These are phyloP conservation scores for Cavia aperea DNA, from an alignment of 2,113 vertebrate species.

Conservation along the genomic window DNA sequence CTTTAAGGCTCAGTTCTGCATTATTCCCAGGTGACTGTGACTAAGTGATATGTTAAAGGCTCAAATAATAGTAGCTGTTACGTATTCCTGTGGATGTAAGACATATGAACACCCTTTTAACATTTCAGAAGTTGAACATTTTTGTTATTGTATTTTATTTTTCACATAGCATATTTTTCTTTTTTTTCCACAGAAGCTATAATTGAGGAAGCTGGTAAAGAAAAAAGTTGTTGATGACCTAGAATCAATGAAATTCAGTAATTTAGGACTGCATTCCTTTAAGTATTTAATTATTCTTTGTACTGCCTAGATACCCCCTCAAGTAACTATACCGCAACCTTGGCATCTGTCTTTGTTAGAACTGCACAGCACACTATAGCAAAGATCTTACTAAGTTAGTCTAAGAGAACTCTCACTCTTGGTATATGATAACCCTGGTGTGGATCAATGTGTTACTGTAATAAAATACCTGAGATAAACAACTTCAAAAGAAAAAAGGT, in stretches of 20 bases:
- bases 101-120: slow-evolving; percentile 20
- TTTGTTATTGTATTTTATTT: not conserved
- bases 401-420: not conserved
- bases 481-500: not conserved
- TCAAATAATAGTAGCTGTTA: not conserved
- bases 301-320: not conserved
- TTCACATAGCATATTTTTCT: not conserved
- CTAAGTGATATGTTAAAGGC: not conserved
- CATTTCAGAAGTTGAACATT: slow-evolving; percentile 20
- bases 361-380: not conserved
- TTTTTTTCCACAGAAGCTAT: not conserved
- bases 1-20: not conserved
- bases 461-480: not conserved
- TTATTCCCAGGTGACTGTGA: slow-evolving; percentile 13
- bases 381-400: not conserved
- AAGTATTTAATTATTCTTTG: slow-evolving; percentile 3
- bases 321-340: not conserved
- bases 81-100: slow-evolving; percentile 32
- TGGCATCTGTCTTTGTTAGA: not conserved
- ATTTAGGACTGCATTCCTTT: not conserved
- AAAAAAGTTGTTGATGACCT: not conserved
- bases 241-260: slow-evolving; percentile 29
- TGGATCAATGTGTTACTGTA: not conserved
- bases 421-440: not conserved
- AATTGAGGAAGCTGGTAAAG: not conserved